phyloP scores from a whole-genome alignment of 1,140 invertebrate species.

The Leptopilina clavipes region DNA sequence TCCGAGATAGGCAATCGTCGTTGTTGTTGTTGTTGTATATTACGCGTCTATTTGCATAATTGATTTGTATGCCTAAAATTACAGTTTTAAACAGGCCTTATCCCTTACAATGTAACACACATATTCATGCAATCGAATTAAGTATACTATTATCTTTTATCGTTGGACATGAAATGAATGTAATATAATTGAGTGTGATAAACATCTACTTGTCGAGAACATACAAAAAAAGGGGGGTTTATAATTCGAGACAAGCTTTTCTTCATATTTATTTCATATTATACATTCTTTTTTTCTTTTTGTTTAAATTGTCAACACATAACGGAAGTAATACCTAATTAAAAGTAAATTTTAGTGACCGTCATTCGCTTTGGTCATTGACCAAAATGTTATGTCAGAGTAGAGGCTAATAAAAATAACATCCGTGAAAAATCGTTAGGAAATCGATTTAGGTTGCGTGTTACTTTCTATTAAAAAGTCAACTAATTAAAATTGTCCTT shows the following conservation, averaged over 20 bases:
- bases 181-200: slow-evolving; percentile 30
- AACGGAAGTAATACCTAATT: background rate
- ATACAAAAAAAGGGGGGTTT: slow-evolving; percentile 1
- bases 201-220: background rate
- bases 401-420: background rate
- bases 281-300: background rate
- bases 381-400: background rate
- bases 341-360: slow-evolving; percentile 1
- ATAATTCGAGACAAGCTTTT: slow-evolving; percentile 25
- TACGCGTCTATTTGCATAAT: slow-evolving; percentile 23
- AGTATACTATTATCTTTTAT: slow-evolving; percentile 18
- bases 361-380: background rate
- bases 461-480: background rate
- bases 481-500: slow-evolving; percentile 4
- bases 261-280: background rate
- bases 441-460: slow-evolving; percentile 13
- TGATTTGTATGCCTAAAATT: slow-evolving; percentile 15
- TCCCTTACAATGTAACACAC: slow-evolving; percentile 16
- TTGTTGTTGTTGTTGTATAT: background rate
- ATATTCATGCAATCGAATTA: slow-evolving; percentile 30
- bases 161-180: slow-evolving; percentile 15
- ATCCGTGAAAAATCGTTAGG: background rate
- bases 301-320: background rate
- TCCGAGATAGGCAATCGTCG: background rate
- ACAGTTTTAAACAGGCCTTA: slow-evolving; percentile 1